These are phyloP conservation scores for Beaufortia kweichowensis DNA, from an alignment of 2,113 vertebrate genomes.

Conservation along the genomic window DNA sequence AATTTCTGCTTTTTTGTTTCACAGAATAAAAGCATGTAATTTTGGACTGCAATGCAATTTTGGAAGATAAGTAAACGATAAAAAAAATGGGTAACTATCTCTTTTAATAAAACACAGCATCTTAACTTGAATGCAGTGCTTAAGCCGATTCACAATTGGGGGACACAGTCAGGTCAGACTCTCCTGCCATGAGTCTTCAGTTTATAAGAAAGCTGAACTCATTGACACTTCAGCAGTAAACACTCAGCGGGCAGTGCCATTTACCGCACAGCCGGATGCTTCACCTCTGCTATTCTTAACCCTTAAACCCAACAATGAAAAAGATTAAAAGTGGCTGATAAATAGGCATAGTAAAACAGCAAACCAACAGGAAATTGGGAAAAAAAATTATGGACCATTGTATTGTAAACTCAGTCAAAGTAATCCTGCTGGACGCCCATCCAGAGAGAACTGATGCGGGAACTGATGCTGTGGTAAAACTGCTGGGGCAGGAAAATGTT, in stretches of 20 bases:
- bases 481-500: conserved; percentile 7
- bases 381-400: conserved; percentile 25
- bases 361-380: not conserved
- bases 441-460: not conserved
- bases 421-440: conserved; percentile 31
- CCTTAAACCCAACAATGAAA: not conserved
- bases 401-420: not conserved
- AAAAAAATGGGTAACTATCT: no score
- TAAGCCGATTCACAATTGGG: not conserved
- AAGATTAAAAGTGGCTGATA: not conserved
- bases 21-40: no score
- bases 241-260: conserved; percentile 32
- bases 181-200: not conserved
- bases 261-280: conserved; percentile 31
- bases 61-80: no score
- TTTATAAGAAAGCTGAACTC: conserved; percentile 8
- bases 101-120: no score
- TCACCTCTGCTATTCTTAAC: not conserved
- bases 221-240: conserved; percentile 29
- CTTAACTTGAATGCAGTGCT: conserved; percentile 17
- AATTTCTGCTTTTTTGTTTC: no score
- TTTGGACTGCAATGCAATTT: no score
- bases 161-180: not conserved
- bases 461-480: not conserved
- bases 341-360: not conserved